Evolutionary conservation across 1,140 invertebrate species (phyloP), one percentile per base, ranked within the genome.

Genomic region (Nasonia vitripennis): DNA sequence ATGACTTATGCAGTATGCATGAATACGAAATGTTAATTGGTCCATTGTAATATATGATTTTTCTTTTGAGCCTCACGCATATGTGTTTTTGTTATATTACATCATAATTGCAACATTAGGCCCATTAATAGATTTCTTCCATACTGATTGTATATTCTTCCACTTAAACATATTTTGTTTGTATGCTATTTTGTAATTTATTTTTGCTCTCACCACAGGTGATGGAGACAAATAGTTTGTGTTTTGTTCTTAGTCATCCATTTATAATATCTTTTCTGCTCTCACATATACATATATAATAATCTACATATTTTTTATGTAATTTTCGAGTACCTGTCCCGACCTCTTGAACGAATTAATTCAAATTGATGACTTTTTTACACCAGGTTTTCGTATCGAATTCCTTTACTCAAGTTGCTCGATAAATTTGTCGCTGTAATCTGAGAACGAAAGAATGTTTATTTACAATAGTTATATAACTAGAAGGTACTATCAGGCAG

Each of bases 21-120:
- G 79, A 81, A 77, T 78, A 81, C 14, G 84, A 86, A 86, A 86
- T 86, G 45, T 80, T 81, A 55, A 70, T 86, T 82, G 79, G 79
- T 86, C 79, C 84, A 78, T 86, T 78, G 73, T 45, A 86, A 86
- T 71, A n/a, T 71, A 14, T 78, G 10, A 67, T 81, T 71, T 86
- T 82, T 27, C 27, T 4, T 62, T 62, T 37, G 51, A 81, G 71
- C 34, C 70, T 23, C 27, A 20, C 11, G n/a, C 12, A 45, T 75
- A 68, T 51, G 10, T 71, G 1, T 34, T 71, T 67, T 20, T 71
- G 20, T 20, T 75, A 80, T 78, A 75, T 51, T 84, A 79, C 27
- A 84, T 70, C 27, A 51, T 84, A 73, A 73, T 85, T 55, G 51
- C 14, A 77, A 48, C 23, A 48, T 78, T 73, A 81, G 78, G 55